Conservation (phyloP, 2,888 invertebrate species). For the Liopterus haemorrhoidalis region DNA sequence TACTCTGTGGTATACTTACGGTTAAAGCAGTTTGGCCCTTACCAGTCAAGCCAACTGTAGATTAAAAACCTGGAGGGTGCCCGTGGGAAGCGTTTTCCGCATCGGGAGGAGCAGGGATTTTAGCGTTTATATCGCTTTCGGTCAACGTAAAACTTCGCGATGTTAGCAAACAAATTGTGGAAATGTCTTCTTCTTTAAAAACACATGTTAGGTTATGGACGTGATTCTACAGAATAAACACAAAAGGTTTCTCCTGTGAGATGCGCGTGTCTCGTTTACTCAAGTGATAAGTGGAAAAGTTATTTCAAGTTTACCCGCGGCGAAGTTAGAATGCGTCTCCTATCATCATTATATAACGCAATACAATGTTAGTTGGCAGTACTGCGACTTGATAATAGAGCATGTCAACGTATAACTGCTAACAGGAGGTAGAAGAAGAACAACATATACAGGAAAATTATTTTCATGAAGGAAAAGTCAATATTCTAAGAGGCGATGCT, state of each 20-base stretch:
- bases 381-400: too few species aligned
- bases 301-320: slow-evolving; percentile 18
- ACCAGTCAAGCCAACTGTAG: slow-evolving; percentile 13
- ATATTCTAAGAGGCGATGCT: too few species aligned
- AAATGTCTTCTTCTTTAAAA: slow-evolving; percentile 14
- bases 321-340: too few species aligned
- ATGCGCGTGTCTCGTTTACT: slow-evolving; percentile 21
- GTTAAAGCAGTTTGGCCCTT: slow-evolving; percentile 19
- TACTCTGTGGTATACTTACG: slow-evolving; percentile 22
- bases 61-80: slow-evolving; percentile 21
- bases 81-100: slow-evolving; percentile 20
- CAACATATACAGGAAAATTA: too few species aligned
- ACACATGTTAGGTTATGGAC: slow-evolving; percentile 19
- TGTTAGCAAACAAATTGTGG: slow-evolving; percentile 18
- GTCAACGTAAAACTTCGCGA: too few species aligned
- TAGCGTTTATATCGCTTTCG: too few species aligned
- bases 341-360: too few species aligned
- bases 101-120: too few species aligned
- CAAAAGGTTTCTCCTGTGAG: slow-evolving; percentile 13
- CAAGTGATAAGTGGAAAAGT: slow-evolving; percentile 24
- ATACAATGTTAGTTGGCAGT: too few species aligned
- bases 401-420: too few species aligned
- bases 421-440: too few species aligned
- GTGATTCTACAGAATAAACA: slow-evolving; percentile 19
- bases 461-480: too few species aligned